phyloP scores from a whole-genome alignment of 2,113 vertebrate genomes.

The Clupea harengus region DNA sequence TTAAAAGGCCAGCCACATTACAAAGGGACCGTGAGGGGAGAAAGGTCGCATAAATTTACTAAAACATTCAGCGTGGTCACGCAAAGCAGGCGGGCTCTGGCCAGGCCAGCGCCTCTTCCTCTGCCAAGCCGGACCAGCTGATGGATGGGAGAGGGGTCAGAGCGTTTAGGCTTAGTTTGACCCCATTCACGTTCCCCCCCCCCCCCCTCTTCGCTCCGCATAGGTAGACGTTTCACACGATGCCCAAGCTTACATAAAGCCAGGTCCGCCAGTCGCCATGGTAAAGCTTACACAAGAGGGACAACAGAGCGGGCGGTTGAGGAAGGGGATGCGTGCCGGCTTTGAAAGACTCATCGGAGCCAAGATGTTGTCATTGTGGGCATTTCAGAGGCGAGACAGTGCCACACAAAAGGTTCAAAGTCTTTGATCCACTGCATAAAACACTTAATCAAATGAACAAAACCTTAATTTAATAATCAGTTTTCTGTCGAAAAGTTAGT shows the following conservation, averaged over 20 bases:
- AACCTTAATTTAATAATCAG: not conserved
- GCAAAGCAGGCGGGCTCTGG: conserved; percentile 21
- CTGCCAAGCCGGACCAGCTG: not conserved
- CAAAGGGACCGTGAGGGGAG: conserved; percentile 10
- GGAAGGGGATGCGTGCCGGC: not conserved
- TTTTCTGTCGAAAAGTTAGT: not conserved
- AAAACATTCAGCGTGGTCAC: conserved; percentile 27
- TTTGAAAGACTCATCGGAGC: not conserved
- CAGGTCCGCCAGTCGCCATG: not conserved
- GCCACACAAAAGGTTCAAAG: not conserved
- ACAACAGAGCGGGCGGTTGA: not conserved
- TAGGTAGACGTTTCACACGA: conserved; percentile 11
- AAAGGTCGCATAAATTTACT: conserved; percentile 36
- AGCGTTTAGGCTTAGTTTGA: conserved; percentile 16
- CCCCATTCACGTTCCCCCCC: conserved; percentile 1
- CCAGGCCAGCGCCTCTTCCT: not conserved
- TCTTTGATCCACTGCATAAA: not conserved
- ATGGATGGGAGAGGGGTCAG: conserved; percentile 27
- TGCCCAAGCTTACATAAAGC: not conserved
- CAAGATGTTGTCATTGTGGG: not conserved
- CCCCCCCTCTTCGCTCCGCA: not conserved
- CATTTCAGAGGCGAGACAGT: not conserved
- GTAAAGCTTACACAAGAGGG: not conserved
- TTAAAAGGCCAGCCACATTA: conserved; percentile 31
- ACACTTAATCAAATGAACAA: not conserved